A percentile compares a stretch with the other conserved stretches of the same genome.
These are phyloP conservation scores for Acrocephalus kingi DNA, from an alignment of 2,113 vertebrate genomes.

Conservation along the genomic window DNA sequence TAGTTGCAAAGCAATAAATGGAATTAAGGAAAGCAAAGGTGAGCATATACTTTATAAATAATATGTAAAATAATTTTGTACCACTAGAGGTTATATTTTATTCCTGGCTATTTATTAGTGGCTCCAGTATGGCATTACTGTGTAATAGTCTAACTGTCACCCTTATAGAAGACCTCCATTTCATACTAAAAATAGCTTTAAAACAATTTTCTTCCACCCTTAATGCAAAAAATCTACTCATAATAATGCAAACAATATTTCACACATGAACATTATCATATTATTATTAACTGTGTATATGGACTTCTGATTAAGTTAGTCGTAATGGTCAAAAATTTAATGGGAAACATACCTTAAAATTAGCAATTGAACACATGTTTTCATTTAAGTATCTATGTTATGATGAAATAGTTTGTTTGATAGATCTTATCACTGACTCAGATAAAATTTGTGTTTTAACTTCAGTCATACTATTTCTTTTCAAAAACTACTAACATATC, in stretches of 20 bases:
- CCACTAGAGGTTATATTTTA: neutral
- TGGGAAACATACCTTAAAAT: neutral
- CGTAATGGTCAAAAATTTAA: neutral
- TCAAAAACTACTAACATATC: neutral
- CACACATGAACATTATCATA: accelerated
- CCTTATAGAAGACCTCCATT: neutral
- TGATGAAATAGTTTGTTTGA: neutral
- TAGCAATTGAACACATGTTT: neutral
- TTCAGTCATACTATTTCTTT: neutral
- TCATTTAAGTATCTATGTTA: neutral
- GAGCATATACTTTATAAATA: neutral
- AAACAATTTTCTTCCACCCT: neutral
- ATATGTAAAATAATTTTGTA: neutral
- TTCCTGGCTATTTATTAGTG: neutral
- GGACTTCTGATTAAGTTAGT: neutral
- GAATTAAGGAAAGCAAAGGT: neutral
- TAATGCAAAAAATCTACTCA: neutral
- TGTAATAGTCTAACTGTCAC: neutral
- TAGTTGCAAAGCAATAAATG: neutral
- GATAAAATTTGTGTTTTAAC: neutral
- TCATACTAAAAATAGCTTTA: neutral
- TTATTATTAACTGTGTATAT: neutral
- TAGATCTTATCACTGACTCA: neutral
- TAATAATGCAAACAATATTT: neutral
- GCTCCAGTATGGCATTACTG: neutral